Evolutionary conservation across 2,888 invertebrate species (phyloP), one percentile per base, ranked within the genome.

Genomic region (Orchesellides sinensis): DNA sequence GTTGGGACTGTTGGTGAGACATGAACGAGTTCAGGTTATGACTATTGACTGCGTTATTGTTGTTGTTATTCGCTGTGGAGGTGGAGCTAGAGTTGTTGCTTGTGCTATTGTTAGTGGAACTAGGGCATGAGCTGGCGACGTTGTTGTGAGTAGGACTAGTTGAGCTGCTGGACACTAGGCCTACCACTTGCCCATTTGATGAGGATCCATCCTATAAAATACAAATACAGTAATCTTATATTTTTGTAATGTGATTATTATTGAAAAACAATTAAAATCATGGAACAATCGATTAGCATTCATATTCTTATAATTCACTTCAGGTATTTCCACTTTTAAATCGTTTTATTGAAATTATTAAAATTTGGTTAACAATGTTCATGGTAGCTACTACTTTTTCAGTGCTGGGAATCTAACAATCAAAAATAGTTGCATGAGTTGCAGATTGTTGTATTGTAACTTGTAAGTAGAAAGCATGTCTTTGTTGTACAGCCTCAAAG

Each of bases 141-240:
- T 25, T 35, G 35, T 77, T 77, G 47, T 63, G 69, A 40, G 61
- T 82, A 65, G 84, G 84, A 84, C 75, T 84, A 72, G 70, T 70
- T 61, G 79, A 80, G 61, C 84, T 77, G 68, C 83, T 84, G 21
- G 86, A 86, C 49, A 83, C 83, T 12, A 84, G 72, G n/a, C 83
- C 84, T 56, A 75, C 80, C 17, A 77, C 85, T 25, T 75, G 72
- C 27, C 80, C 70, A 32, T 68, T 75, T 59, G 83, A 70, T 45
- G 79, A 80, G 27, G 83, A 75, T 70, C 83, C 83, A 40, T 83
- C 83, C 83, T 83, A 56, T 29, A 45, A 65, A 35, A 72, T 8
- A 35, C 21, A 63, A 40, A 6, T 3, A 56, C 12, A 27, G 6
- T 19, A 63, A 32, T 68, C 5, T 63, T 32, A n/a, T 4, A 56